phyloP scores from a whole-genome alignment of 2,888 invertebrate species.

The Cataglyphis altisquamis region DNA sequence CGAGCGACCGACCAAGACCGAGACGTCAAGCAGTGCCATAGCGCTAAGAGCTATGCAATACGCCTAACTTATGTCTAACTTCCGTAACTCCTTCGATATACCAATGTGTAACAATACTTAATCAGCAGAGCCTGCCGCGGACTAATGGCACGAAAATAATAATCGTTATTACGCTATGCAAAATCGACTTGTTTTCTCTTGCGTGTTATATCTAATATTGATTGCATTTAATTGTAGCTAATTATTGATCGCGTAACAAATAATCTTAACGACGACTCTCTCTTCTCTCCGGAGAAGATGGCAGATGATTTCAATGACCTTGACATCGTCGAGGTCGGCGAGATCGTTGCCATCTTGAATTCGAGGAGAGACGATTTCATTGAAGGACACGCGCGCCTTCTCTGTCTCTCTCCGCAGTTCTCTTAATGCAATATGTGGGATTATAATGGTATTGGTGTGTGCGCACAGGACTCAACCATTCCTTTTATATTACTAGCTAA shows the following conservation, averaged over 20 bases:
- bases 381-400: slow-evolving; percentile 32
- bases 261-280: slow-evolving; percentile 48
- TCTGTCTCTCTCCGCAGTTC: slow-evolving; percentile 62
- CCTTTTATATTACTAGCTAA: slow-evolving; percentile 70
- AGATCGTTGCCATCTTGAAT: neutral
- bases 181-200: slow-evolving; percentile 56
- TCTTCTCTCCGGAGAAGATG: neutral
- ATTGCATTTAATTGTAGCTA: slow-evolving; percentile 67
- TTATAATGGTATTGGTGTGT: slow-evolving; percentile 79
- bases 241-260: slow-evolving; percentile 69
- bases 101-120: slow-evolving; percentile 75
- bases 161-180: slow-evolving; percentile 65
- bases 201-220: slow-evolving; percentile 66
- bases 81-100: slow-evolving; percentile 70
- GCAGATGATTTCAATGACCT: slow-evolving; percentile 29
- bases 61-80: slow-evolving; percentile 79
- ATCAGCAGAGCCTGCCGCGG: slow-evolving; percentile 74
- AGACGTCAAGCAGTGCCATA: slow-evolving; percentile 63
- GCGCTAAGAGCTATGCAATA: slow-evolving; percentile 67
- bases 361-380: slow-evolving; percentile 40
- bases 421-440: slow-evolving; percentile 74
- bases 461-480: slow-evolving; percentile 77
- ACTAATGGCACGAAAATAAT: slow-evolving; percentile 79
- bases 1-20: slow-evolving; percentile 23
- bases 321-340: slow-evolving; percentile 23